phyloP scores from a whole-genome alignment of 2,797 vertebrate species.

The Artibeus jamaicensis region DNA sequence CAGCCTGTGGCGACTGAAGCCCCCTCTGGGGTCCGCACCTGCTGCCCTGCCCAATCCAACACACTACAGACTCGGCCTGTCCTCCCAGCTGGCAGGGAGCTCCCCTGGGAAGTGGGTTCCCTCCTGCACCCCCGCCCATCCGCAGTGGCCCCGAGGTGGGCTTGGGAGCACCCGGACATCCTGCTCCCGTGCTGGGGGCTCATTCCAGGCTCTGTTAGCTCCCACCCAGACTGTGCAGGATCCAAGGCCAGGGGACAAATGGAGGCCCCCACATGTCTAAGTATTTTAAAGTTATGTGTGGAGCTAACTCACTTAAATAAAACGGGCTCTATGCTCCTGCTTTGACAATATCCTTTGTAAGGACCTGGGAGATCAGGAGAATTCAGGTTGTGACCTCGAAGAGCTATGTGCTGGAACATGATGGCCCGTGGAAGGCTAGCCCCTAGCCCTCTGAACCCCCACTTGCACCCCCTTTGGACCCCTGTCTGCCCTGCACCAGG shows the following conservation, averaged over 20 bases:
- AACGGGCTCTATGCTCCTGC: background rate
- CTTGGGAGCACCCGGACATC: background rate
- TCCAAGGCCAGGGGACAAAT: background rate
- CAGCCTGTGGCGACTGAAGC: background rate
- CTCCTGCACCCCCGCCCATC: background rate
- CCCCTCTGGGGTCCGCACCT: background rate
- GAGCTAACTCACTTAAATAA: background rate
- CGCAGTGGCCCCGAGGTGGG: background rate
- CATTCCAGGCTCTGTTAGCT: background rate
- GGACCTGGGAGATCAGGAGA: background rate
- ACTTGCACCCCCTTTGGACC: background rate
- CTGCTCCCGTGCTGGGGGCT: background rate
- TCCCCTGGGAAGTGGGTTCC: background rate
- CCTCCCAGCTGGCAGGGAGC: no score
- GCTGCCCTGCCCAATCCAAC: accelerated
- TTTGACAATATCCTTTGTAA: background rate
- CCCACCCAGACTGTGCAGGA: accelerated
- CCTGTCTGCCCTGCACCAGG: background rate
- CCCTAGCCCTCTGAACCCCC: background rate
- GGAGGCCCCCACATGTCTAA: background rate
- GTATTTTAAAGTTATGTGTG: background rate
- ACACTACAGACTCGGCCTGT: no score
- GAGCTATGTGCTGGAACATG: background rate
- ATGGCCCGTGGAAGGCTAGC: background rate
- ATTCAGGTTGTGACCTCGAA: background rate